These are phyloP conservation scores for Dryococelus australis DNA, from an alignment of 2,888 invertebrate genomes.

Conservation along the genomic window DNA sequence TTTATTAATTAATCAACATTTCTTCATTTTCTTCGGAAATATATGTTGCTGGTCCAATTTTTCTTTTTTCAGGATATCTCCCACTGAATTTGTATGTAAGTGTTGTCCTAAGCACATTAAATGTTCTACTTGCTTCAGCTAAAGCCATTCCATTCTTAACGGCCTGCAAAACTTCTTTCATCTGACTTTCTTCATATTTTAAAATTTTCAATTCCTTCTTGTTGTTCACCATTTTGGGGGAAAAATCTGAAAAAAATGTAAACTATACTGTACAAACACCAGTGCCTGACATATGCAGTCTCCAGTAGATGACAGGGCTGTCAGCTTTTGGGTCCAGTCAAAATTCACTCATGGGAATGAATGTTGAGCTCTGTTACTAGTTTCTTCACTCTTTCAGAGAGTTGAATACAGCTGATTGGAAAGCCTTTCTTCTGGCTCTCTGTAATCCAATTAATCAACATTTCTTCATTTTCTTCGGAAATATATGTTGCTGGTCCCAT, in stretches of 20 bases:
- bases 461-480: background rate
- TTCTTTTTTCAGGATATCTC: no score
- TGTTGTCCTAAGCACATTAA: background rate
- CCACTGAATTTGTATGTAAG: no score
- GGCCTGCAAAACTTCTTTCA: background rate
- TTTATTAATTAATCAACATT: background rate
- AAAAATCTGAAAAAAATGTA: background rate
- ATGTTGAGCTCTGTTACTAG: constrained; percentile 4
- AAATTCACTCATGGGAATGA: no score
- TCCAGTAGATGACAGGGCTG: no score
- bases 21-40: background rate
- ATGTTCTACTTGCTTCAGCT: background rate
- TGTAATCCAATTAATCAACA: background rate
- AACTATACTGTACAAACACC: no score
- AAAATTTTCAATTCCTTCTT: background rate
- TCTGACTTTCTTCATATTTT: constrained; percentile 21
- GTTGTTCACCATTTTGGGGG: background rate
- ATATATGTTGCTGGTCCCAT: no score
- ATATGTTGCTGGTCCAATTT: no score
- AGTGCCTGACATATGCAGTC: no score
- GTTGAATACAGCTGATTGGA: background rate
- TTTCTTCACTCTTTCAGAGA: background rate
- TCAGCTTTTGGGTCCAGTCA: no score
- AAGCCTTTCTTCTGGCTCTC: background rate
- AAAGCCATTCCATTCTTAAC: background rate